A percentile compares a stretch with the other conserved stretches of the same genome.
phyloP scores from a whole-genome alignment of 2,113 vertebrate species.

The Siniperca chuatsi region DNA sequence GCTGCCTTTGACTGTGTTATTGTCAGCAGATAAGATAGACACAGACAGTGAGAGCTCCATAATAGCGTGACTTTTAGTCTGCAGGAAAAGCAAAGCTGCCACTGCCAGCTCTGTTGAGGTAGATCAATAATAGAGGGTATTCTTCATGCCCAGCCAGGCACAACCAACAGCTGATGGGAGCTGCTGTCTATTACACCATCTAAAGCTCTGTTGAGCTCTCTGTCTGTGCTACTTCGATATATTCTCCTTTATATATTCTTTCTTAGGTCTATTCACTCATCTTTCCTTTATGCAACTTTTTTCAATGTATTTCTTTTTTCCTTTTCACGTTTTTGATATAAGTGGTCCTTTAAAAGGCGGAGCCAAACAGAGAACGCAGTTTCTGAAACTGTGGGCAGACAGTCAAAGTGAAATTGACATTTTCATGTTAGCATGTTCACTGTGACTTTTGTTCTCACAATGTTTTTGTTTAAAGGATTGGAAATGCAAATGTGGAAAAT shows the following conservation, averaged over 20 bases:
- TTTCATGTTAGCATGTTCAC: background rate
- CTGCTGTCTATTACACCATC: constrained; percentile 32
- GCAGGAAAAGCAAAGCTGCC: constrained; percentile 32
- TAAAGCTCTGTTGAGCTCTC: constrained; percentile 17
- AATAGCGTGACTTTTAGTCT: constrained; percentile 41
- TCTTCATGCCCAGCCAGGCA: constrained; percentile 57
- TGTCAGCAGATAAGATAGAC: constrained; percentile 12
- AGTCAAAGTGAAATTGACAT: background rate
- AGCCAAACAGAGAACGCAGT: background rate
- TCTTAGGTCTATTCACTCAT: background rate
- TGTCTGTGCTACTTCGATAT: background rate
- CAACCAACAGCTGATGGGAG: constrained; percentile 41
- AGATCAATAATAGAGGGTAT: constrained; percentile 64
- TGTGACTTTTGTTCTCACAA: background rate
- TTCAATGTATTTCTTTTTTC: background rate
- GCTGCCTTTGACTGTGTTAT: constrained; percentile 11
- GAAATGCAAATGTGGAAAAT: background rate
- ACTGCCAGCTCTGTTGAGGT: constrained; percentile 30
- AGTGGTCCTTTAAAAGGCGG: background rate
- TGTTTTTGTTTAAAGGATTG: background rate
- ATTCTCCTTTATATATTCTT: background rate
- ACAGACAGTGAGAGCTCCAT: constrained; percentile 29
- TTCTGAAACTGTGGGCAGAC: background rate
- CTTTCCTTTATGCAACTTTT: background rate
- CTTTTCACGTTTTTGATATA: background rate